A percentile compares a stretch with the other conserved stretches of the same genome.
phyloP scores from a whole-genome alignment of 2,888 invertebrate genomes.

The Oegoconia quadripuncta region DNA sequence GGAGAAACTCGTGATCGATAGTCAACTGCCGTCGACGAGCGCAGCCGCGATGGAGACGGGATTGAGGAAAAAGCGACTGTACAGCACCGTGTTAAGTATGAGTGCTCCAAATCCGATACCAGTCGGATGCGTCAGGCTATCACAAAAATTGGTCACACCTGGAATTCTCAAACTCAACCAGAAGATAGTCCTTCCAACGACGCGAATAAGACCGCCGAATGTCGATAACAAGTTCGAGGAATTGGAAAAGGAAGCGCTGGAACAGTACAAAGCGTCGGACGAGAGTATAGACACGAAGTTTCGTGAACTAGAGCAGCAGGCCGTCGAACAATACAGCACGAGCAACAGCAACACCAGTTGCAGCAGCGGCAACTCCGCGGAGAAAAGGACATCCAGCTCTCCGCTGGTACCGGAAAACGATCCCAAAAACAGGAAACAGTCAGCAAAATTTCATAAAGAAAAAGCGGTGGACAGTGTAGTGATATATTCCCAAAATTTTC shows the following conservation, averaged over 20 bases:
- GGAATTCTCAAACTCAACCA: conserved; percentile 64
- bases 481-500: conserved; percentile 71
- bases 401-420: conserved; percentile 38
- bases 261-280: conserved; percentile 79
- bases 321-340: conserved; percentile 82
- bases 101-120: conserved; percentile 57
- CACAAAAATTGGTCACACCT: conserved; percentile 59
- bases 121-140: conserved; percentile 50
- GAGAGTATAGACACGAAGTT: conserved; percentile 79
- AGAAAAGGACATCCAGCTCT: conserved; percentile 43
- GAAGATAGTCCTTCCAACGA: conserved; percentile 54
- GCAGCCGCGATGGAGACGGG: conserved; percentile 48
- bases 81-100: conserved; percentile 75
- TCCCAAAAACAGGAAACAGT: conserved; percentile 40
- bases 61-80: conserved; percentile 65
- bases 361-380: conserved; percentile 62
- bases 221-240: conserved; percentile 74
- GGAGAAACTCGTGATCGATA: conserved; percentile 39
- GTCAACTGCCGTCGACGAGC: conserved; percentile 55
- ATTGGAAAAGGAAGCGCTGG: conserved; percentile 79
- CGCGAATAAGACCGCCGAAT: conserved; percentile 49
- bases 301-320: conserved; percentile 82
- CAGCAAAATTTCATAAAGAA: conserved; percentile 65
- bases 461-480: conserved; percentile 65
- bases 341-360: conserved; percentile 73